Evolutionary conservation across 2,113 vertebrate genomes (phyloP).

Genomic region (Salvator merianae): DNA sequence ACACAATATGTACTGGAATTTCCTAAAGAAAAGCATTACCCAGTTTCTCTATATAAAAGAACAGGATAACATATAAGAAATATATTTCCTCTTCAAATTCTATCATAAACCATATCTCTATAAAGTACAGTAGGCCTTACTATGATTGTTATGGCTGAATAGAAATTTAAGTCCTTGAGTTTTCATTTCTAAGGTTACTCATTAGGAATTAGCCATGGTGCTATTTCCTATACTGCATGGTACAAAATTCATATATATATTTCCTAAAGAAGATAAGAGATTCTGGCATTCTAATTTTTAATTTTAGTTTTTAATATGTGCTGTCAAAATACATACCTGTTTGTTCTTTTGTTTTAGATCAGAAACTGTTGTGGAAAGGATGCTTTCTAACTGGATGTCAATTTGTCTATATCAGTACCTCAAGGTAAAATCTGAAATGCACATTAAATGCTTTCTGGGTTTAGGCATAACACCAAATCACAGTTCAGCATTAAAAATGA

Average conservation of each 20-base stretch:
- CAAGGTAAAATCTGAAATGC: conserved; percentile 78
- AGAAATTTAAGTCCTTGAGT: background rate
- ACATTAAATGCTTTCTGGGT: background rate
- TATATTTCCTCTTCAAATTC: background rate
- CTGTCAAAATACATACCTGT: background rate
- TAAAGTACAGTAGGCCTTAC: background rate
- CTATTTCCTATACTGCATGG: no score
- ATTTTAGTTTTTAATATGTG: background rate
- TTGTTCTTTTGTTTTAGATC: conserved; percentile 76
- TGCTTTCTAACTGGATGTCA: conserved; percentile 99
- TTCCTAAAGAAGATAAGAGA: background rate
- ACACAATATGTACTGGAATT: background rate
- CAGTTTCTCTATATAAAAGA: background rate
- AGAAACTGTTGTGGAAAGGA: conserved; percentile 97
- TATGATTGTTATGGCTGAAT: background rate
- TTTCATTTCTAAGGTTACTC: background rate
- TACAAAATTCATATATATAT: background rate
- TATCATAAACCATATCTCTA: background rate
- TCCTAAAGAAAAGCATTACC: background rate
- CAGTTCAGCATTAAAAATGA: background rate
- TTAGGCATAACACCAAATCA: background rate
- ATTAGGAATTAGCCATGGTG: background rate
- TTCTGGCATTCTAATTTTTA: background rate
- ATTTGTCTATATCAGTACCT: conserved; percentile 98
- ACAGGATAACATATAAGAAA: background rate